phyloP scores from a whole-genome alignment of 2,888 invertebrate species.

The Achlya flavicornis region DNA sequence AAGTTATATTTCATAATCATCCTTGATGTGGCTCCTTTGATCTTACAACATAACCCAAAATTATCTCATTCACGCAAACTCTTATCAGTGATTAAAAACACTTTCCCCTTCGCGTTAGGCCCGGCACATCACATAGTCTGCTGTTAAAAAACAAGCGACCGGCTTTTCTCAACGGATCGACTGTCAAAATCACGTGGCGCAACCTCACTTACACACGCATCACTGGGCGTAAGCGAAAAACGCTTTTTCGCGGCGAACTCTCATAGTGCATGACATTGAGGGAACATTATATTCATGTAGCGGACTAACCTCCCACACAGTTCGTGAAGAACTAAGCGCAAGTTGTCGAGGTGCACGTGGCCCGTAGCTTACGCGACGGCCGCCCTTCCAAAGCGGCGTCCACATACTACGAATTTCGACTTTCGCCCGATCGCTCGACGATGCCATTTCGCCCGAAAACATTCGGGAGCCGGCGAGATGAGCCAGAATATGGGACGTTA shows the following conservation, averaged over 20 bases:
- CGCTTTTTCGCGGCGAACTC: slow-evolving; percentile 67
- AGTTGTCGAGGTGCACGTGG: slow-evolving; percentile 82
- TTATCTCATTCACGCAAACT: slow-evolving; percentile 50
- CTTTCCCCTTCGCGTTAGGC: slow-evolving; percentile 54
- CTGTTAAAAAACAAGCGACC: slow-evolving; percentile 51
- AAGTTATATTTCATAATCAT: slow-evolving; percentile 53
- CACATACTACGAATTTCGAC: slow-evolving; percentile 72
- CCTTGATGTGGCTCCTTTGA: slow-evolving; percentile 49
- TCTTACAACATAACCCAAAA: slow-evolving; percentile 57
- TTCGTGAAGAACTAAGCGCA: slow-evolving; percentile 82
- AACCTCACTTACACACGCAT: slow-evolving; percentile 59
- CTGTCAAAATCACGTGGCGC: slow-evolving; percentile 81
- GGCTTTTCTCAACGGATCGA: slow-evolving; percentile 56
- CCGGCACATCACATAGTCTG: slow-evolving; percentile 48
- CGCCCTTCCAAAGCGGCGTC: slow-evolving; percentile 76
- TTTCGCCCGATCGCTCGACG: slow-evolving; percentile 68
- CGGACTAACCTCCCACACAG: slow-evolving; percentile 82
- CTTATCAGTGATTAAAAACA: slow-evolving; percentile 56
- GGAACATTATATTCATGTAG: slow-evolving; percentile 75
- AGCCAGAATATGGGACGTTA: slow-evolving; percentile 77
- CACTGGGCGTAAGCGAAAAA: slow-evolving; percentile 57
- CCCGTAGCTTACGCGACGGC: slow-evolving; percentile 78
- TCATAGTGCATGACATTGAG: slow-evolving; percentile 75
- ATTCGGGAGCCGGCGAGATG: slow-evolving; percentile 59
- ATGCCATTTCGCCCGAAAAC: slow-evolving; percentile 67